Conservation (phyloP, 2,797 vertebrate species). For the Eulemur rubriventer region DNA sequence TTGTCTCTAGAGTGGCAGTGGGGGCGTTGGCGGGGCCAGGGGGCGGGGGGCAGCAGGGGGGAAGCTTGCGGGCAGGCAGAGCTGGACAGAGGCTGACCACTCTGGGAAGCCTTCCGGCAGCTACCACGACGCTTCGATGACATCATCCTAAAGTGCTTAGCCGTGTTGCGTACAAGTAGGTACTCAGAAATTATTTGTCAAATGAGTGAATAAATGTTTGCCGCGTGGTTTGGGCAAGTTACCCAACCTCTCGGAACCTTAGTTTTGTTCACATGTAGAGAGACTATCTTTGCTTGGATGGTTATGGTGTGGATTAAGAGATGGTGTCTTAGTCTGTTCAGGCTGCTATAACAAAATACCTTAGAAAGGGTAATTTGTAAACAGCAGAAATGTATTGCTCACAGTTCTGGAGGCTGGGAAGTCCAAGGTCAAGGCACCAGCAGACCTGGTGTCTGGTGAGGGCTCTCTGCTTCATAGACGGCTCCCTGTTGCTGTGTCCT, state of each 20-base stretch:
- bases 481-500: background rate
- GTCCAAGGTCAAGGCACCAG: background rate
- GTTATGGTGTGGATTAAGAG: background rate
- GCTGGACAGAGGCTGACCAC: background rate
- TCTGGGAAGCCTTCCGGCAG: background rate
- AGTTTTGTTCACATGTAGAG: background rate
- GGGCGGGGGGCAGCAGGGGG: rapidly evolving
- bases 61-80: too few relatives aligned
- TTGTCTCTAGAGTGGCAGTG: background rate
- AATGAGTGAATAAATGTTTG: background rate
- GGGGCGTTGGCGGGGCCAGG: rapidly evolving
- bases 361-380: background rate
- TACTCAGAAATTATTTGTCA: background rate
- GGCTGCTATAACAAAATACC: background rate
- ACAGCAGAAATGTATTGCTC: background rate
- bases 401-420: background rate
- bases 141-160: rapidly evolving
- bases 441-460: background rate
- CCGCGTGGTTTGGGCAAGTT: background rate
- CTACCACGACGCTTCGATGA: rapidly evolving
- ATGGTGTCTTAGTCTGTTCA: background rate
- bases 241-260: background rate
- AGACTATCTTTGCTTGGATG: background rate
- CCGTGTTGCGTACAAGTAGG: rapidly evolving
- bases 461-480: background rate